These are phyloP conservation scores for Cyrtonyx montezumae DNA, from an alignment of 2,113 vertebrate species.

Conservation along the genomic window DNA sequence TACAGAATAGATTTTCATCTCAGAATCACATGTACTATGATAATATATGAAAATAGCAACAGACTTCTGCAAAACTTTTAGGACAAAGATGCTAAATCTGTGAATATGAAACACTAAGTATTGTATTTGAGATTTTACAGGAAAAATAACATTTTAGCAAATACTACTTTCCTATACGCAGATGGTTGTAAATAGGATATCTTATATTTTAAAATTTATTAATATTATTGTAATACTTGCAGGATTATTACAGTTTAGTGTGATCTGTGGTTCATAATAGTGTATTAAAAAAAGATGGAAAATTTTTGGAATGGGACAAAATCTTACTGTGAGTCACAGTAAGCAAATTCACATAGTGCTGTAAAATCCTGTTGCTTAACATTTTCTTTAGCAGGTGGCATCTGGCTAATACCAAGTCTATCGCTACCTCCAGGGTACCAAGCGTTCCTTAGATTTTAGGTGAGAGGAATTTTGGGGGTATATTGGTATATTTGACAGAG, in stretches of 20 bases:
- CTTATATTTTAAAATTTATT: neutral
- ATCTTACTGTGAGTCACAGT: constrained; percentile 62
- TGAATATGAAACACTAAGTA: neutral
- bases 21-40: neutral
- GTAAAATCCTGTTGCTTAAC: constrained; percentile 75
- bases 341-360: constrained; percentile 81
- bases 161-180: neutral
- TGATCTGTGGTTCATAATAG: neutral
- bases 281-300: neutral
- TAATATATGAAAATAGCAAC: neutral
- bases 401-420: constrained; percentile 71
- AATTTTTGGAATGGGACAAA: neutral
- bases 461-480: constrained; percentile 75
- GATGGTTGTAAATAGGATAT: neutral
- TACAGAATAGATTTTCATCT: neutral
- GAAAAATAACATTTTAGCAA: neutral
- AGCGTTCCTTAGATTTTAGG: constrained; percentile 76
- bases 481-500: constrained; percentile 84
- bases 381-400: constrained; percentile 91
- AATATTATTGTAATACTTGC: neutral
- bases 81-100: constrained; percentile 7
- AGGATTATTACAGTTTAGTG: neutral
- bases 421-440: constrained; percentile 79
- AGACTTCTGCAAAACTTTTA: neutral
- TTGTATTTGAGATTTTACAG: neutral